Percentiles rank a stretch among this genome's conserved stretches.
phyloP scores from a whole-genome alignment of 2,113 vertebrate genomes.

The Oryzias curvinotus region DNA sequence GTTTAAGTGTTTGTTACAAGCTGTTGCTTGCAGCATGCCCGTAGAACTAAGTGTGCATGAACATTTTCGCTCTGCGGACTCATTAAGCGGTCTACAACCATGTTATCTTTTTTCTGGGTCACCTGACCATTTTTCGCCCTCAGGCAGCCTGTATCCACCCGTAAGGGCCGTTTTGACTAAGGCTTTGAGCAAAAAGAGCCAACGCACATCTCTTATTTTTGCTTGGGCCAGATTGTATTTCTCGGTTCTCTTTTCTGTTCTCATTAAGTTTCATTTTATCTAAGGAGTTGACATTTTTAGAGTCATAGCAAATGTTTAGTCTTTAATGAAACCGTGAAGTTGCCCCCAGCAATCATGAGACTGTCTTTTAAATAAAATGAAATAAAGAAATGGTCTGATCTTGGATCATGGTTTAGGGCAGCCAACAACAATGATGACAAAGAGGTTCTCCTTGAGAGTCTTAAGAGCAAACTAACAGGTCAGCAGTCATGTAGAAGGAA shows the following conservation, averaged over 20 bases:
- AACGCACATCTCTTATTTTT: background rate
- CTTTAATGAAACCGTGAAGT: conserved; percentile 51
- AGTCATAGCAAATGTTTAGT: conserved; percentile 3
- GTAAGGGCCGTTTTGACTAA: too few relatives aligned
- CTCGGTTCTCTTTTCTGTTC: conserved; percentile 12
- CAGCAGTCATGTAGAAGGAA: conserved; percentile 51
- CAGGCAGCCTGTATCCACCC: too few relatives aligned
- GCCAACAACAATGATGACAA: conserved; percentile 14
- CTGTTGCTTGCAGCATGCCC: too few relatives aligned
- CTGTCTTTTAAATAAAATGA: conserved; percentile 27
- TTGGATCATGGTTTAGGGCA: conserved; percentile 61
- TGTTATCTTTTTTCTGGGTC: too few relatives aligned
- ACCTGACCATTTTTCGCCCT: too few relatives aligned
- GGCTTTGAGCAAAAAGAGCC: conserved; percentile 4
- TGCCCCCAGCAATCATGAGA: conserved; percentile 45
- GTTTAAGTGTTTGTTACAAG: too few relatives aligned
- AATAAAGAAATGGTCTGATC: conserved; percentile 44
- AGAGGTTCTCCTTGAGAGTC: conserved; percentile 25
- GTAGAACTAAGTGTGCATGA: too few relatives aligned
- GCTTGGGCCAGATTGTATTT: background rate
- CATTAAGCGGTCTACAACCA: too few relatives aligned
- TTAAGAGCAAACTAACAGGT: conserved; percentile 51
- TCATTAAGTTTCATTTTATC: conserved; percentile 27
- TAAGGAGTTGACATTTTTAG: conserved; percentile 37
- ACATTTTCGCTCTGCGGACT: too few relatives aligned